Percentiles rank a stretch among this genome's conserved stretches.
Conservation (phyloP, 2,113 vertebrate species). For the zebrafish (Danio rerio) region DNA sequence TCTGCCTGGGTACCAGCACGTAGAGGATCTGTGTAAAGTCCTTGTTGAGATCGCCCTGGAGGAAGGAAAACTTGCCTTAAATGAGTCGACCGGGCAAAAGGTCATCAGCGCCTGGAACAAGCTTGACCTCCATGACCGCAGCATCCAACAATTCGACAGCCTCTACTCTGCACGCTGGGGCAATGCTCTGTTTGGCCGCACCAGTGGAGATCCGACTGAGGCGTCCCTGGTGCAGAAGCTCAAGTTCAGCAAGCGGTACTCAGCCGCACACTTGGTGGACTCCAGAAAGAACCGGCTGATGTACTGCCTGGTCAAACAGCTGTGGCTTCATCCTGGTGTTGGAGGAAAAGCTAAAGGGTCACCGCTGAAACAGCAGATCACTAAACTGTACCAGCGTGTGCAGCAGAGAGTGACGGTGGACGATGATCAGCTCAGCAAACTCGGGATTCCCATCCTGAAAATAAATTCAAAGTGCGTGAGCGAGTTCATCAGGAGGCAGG, state of each 20-base stretch:
- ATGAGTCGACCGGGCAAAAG: neutral
- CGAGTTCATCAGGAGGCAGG: neutral
- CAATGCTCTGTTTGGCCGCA: neutral
- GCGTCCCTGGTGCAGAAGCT: neutral
- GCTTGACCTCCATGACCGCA: neutral
- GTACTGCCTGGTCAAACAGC: neutral
- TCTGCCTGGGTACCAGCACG: neutral
- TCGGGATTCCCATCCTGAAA: neutral
- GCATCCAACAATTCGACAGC: neutral
- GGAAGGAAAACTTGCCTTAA: neutral
- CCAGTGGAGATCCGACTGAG: neutral
- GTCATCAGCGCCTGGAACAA: neutral
- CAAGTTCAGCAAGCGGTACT: slow-evolving; percentile 7
- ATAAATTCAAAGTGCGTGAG: neutral
- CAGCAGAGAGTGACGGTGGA: slow-evolving; percentile 7
- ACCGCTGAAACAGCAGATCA: neutral
- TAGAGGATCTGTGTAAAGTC: neutral
- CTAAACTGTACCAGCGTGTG: neutral
- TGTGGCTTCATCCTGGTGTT: neutral
- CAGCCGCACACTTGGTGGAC: neutral
- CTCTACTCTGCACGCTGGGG: neutral
- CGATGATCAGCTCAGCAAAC: neutral
- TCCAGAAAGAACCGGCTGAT: neutral
- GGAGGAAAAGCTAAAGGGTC: neutral
- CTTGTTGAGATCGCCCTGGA: neutral